Conservation (phyloP, 2,113 vertebrate genomes). For the Blennius ocellaris region DNA sequence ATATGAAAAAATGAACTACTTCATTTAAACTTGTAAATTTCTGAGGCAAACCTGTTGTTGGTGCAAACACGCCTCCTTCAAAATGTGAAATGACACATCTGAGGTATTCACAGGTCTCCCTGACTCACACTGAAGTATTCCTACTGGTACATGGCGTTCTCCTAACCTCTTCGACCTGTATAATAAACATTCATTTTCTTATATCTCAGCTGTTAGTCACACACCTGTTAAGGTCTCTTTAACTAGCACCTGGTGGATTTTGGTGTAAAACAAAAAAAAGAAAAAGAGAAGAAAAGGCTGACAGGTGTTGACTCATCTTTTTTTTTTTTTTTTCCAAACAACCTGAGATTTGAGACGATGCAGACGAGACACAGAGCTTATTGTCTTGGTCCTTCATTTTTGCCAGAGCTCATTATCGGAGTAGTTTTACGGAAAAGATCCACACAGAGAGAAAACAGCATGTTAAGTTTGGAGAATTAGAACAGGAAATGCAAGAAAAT, state of each 20-base stretch:
- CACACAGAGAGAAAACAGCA: slow-evolving; percentile 18
- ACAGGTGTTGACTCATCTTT: slow-evolving; percentile 34
- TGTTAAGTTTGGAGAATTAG: slow-evolving; percentile 15
- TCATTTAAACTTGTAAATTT: no score
- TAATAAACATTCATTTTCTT: slow-evolving; percentile 48
- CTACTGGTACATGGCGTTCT: slow-evolving; percentile 35
- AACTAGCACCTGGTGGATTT: slow-evolving; percentile 24
- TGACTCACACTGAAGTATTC: slow-evolving; percentile 27
- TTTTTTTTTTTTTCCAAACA: no score
- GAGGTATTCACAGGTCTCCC: slow-evolving; percentile 18
- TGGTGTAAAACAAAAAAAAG: slow-evolving; percentile 24
- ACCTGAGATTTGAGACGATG: slow-evolving; percentile 25
- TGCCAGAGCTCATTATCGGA: slow-evolving; percentile 20
- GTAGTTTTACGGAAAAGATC: slow-evolving; percentile 5
- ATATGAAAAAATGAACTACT: no score
- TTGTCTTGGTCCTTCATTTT: slow-evolving; percentile 35
- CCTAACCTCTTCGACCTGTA: slow-evolving; percentile 18
- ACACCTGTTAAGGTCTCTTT: slow-evolving; percentile 10
- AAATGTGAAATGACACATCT: slow-evolving; percentile 27
- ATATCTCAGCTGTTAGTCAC: slow-evolving; percentile 45
- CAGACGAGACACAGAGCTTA: slow-evolving; percentile 7
- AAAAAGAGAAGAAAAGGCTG: slow-evolving; percentile 15
- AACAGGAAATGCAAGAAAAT: slow-evolving; percentile 26
- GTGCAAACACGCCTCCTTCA: background rate
- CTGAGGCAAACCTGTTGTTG: no score